phyloP scores from a whole-genome alignment of 2,888 invertebrate species.

The Podotricha telesiphe region DNA sequence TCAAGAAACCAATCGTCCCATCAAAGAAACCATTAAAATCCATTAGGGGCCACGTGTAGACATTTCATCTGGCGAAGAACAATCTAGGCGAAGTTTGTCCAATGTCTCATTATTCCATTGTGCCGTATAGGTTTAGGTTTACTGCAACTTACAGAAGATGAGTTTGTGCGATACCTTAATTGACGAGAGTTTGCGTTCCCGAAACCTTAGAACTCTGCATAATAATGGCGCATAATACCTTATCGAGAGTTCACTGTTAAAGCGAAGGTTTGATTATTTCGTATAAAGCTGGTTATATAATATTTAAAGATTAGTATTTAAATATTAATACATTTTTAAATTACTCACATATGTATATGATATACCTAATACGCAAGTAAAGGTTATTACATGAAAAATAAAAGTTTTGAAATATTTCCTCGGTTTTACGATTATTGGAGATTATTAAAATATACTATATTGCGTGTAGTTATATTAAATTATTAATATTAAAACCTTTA shows the following conservation, averaged over 20 bases:
- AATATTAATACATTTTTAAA: neutral
- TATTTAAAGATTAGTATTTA: neutral
- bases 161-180: conserved; percentile 78
- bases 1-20: conserved; percentile 36
- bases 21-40: conserved; percentile 40
- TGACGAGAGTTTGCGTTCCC: conserved; percentile 79
- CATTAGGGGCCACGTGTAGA: conserved; percentile 41
- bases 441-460: neutral
- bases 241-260: conserved; percentile 69
- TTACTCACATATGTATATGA: too few species aligned
- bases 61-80: conserved; percentile 40
- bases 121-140: conserved; percentile 66
- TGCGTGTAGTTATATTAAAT: neutral
- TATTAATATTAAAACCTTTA: too few species aligned
- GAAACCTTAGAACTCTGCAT: conserved; percentile 80
- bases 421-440: neutral
- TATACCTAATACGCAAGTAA: too few species aligned
- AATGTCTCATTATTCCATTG: conserved; percentile 79
- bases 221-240: conserved; percentile 81
- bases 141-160: conserved; percentile 67
- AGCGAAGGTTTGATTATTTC: conserved; percentile 51
- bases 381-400: too few species aligned
- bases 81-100: conserved; percentile 49
- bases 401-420: too few species aligned
- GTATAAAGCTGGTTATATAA: conserved; percentile 1